Conservation (phyloP, 2,113 vertebrate genomes). For the Bos javanicus region DNA sequence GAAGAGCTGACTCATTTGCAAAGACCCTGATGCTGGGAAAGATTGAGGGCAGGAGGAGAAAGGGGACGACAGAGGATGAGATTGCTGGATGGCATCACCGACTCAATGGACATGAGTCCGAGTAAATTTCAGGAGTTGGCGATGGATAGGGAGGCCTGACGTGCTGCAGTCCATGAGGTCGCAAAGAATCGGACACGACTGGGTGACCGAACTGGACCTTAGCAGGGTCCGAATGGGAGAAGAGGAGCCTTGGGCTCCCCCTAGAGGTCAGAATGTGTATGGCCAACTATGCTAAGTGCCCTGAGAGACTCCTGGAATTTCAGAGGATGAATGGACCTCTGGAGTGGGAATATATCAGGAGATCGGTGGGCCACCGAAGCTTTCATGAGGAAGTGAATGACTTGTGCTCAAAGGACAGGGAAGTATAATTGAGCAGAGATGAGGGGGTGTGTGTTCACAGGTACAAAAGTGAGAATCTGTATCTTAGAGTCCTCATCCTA, state of each 20-base stretch:
- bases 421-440: background rate
- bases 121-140: background rate
- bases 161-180: background rate
- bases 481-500: background rate
- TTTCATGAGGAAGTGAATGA: background rate
- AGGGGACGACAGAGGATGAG: background rate
- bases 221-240: background rate
- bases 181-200: rapidly evolving
- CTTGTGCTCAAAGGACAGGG: background rate
- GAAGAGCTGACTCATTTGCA: background rate
- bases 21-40: background rate
- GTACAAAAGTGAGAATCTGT: background rate
- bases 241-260: background rate
- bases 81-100: background rate
- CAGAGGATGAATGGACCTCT: background rate
- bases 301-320: background rate
- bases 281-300: background rate
- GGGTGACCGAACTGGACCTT: background rate
- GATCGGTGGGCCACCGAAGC: background rate
- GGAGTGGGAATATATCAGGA: background rate
- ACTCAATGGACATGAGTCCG: background rate
- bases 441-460: background rate
- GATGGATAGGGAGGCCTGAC: background rate
- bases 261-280: background rate
- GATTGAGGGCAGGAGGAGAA: background rate